These are phyloP conservation scores for Myotis davidii DNA, from an alignment of 2,113 vertebrate genomes.

Conservation along the genomic window DNA sequence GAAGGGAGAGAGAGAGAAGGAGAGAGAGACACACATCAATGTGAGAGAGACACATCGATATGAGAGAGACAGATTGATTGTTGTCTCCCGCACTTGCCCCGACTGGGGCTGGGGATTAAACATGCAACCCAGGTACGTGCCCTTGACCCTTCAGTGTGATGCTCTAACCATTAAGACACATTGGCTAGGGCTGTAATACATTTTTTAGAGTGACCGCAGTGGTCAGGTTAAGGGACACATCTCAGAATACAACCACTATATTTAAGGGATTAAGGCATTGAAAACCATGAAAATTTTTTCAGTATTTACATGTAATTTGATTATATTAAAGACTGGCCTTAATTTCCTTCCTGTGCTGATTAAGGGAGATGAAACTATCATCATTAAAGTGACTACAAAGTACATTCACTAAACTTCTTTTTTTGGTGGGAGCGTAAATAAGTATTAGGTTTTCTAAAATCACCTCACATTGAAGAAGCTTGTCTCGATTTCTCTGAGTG, in stretches of 20 bases:
- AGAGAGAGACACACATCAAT: too few species aligned
- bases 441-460: not conserved
- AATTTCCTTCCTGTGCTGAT: constrained; percentile 1
- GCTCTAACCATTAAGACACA: too few species aligned
- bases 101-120: too few species aligned
- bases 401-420: not conserved
- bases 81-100: too few species aligned
- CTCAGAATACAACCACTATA: not conserved
- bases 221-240: not conserved
- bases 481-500: not conserved
- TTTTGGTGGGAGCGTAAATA: not conserved
- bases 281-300: not conserved
- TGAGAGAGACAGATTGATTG: too few species aligned
- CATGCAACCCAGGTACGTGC: too few species aligned
- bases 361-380: not conserved
- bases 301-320: not conserved
- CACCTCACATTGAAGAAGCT: not conserved
- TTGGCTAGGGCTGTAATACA: too few species aligned
- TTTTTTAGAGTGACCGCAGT: not conserved
- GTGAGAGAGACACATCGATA: too few species aligned
- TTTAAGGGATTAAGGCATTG: not conserved
- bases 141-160: too few species aligned
- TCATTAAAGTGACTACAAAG: not conserved
- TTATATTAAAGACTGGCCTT: not conserved
- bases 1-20: too few species aligned